Conservation (phyloP, 2,113 vertebrate genomes). For the Buteo buteo region DNA sequence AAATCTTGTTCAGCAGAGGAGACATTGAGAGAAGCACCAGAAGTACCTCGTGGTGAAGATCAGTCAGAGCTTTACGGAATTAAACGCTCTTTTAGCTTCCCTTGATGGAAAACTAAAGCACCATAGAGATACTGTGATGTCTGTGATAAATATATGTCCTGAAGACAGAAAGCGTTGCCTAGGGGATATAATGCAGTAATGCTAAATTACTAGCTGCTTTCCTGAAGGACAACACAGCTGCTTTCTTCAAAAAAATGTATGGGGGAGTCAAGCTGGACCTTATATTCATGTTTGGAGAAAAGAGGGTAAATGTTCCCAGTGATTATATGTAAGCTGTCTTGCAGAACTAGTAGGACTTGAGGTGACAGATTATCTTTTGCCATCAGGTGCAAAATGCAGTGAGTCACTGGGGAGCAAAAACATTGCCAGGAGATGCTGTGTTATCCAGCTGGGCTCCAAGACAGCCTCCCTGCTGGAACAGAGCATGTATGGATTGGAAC, state of each 20-base stretch:
- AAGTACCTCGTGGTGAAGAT: conserved; percentile 17
- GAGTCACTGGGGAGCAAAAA: conserved; percentile 11
- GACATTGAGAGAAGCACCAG: not conserved
- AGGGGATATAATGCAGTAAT: conserved; percentile 55
- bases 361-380: conserved; percentile 27
- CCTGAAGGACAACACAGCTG: conserved; percentile 61
- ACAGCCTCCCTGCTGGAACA: not conserved
- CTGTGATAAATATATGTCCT: conserved; percentile 52
- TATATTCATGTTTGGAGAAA: conserved; percentile 32
- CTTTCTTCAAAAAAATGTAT: conserved; percentile 44
- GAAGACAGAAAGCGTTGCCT: conserved; percentile 59
- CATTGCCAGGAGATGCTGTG: not conserved
- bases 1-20: conserved; percentile 2
- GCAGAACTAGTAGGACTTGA: conserved; percentile 20
- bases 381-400: conserved; percentile 18
- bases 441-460: not conserved
- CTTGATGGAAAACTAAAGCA: conserved; percentile 33
- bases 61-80: conserved; percentile 7
- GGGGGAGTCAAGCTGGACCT: conserved; percentile 38
- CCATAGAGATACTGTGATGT: conserved; percentile 19
- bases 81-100: conserved; percentile 27
- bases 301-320: conserved; percentile 15
- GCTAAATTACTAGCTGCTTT: conserved; percentile 60
- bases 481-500: fast-evolving
- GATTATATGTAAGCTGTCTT: conserved; percentile 36